Evolutionary conservation across 2,888 invertebrate genomes (phyloP), one percentile per base, ranked within the genome.

Genomic region (Eucera pruinosa): DNA sequence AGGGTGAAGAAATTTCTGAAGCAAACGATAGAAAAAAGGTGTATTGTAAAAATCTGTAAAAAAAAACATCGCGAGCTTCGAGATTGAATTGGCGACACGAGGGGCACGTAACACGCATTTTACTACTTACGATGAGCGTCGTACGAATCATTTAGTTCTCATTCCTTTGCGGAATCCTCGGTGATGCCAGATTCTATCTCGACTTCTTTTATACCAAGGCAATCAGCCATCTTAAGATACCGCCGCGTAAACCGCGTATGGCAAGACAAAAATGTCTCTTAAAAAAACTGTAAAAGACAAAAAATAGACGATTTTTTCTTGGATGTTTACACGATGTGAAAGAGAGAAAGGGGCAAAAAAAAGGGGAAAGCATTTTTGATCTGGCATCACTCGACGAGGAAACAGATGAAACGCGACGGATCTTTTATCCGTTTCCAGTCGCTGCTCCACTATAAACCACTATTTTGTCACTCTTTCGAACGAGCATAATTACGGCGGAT

Each of bases 311-410:
- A 58, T 36, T 55, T 57, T 66, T 74, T 74, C 74, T 79, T 67
- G 74, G 74, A 18, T 79, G 66, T 80, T 79, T 79, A 74, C 64
- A 64, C 15, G 15, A 33, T 23, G 30, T 23, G 18, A 4, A 27
- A 0, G 27, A 15, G 30, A 4, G 33, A 7, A 61, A n/a, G 5
- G 15, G 3, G 30, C 20, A 20, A n/a, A n/a, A n/a, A n/a, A n/a
- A n/a, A 9, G 27, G n/a, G 23, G 47, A 30, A 9, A 18, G 58
- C 58, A 43, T 55, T 61, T 50, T 30, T 45, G 48, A 75, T 75
- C 80, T 80, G 80, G 80, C 80, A 80, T 80, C 78, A 71, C 75
- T 41, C 55, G 52, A 60, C 47, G 67, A 80, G 67, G 71, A 75
- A 55, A 25, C 13, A 57, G 39, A 36, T 48, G 55, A 27, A 69